Conservation (phyloP, 1,140 invertebrate genomes). For the Brachionus sp. region DNA sequence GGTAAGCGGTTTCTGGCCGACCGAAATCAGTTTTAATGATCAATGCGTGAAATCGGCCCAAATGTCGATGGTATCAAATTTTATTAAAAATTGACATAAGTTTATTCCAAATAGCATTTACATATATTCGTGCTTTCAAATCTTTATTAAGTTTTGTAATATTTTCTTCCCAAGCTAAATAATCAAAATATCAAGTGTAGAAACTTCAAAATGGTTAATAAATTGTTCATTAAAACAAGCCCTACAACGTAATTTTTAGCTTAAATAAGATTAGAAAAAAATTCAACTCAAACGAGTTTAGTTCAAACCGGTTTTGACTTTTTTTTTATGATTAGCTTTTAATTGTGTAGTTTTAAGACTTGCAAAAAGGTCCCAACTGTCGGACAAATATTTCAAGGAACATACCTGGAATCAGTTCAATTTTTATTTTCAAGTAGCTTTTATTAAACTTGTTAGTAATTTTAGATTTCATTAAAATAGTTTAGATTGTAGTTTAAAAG, state of each 20-base stretch:
- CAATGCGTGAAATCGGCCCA: neutral
- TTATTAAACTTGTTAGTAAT: neutral
- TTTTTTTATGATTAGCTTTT: too few relatives aligned
- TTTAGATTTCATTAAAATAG: neutral
- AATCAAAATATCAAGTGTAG: constrained; percentile 3
- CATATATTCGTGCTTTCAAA: neutral
- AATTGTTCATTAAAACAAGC: neutral
- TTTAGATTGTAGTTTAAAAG: neutral
- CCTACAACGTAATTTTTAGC: neutral
- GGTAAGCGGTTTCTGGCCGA: neutral
- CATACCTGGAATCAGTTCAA: neutral
- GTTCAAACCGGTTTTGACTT: neutral
- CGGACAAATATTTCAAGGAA: neutral
- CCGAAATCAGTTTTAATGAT: neutral
- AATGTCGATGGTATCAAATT: neutral
- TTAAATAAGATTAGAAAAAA: neutral
- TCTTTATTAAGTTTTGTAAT: constrained; percentile 11
- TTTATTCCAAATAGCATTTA: constrained; percentile 10
- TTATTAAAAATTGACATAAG: constrained; percentile 5
- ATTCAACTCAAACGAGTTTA: neutral
- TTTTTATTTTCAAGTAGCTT: neutral
- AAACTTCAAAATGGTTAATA: constrained; percentile 10
- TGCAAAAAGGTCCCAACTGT: neutral
- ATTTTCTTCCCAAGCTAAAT: neutral
- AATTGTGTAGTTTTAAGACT: too few relatives aligned